Percentiles rank a stretch among this genome's conserved stretches.
These are phyloP conservation scores for Phrynosoma platyrhinos DNA, from an alignment of 2,113 vertebrate genomes.

Conservation along the genomic window DNA sequence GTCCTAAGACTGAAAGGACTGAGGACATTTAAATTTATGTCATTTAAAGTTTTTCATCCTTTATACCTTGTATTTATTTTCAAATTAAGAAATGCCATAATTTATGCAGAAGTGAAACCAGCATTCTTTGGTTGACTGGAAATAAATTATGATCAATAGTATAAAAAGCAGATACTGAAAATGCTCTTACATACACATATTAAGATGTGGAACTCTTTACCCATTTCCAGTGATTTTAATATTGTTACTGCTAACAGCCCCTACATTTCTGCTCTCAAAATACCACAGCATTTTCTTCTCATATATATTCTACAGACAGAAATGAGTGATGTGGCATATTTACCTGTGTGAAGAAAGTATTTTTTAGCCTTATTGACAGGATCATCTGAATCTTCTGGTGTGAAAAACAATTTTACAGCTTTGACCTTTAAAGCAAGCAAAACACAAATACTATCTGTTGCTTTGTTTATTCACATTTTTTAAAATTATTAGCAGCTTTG, in stretches of 20 bases:
- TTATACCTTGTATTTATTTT: background rate
- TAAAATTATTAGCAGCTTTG: background rate
- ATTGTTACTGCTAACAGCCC: background rate
- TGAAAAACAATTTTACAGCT: constrained; percentile 91
- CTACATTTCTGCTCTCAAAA: background rate
- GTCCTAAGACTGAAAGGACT: no score
- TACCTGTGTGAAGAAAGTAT: constrained; percentile 92
- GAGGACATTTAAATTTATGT: no score
- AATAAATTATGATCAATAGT: background rate
- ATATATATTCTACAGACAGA: background rate
- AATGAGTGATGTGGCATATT: background rate
- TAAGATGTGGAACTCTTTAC: no score
- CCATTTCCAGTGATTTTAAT: background rate
- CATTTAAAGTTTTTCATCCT: no score
- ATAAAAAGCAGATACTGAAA: background rate
- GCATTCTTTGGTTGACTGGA: background rate
- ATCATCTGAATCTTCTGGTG: constrained; percentile 88
- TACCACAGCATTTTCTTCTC: background rate
- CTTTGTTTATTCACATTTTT: background rate
- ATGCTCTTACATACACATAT: background rate
- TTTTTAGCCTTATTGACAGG: constrained; percentile 89
- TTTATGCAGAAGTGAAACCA: background rate
- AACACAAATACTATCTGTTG: background rate
- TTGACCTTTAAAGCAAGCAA: constrained; percentile 77
- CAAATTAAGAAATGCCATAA: background rate